Evolutionary conservation across 2,113 vertebrate genomes (phyloP).

Genomic region (Pollachius pollachius): DNA sequence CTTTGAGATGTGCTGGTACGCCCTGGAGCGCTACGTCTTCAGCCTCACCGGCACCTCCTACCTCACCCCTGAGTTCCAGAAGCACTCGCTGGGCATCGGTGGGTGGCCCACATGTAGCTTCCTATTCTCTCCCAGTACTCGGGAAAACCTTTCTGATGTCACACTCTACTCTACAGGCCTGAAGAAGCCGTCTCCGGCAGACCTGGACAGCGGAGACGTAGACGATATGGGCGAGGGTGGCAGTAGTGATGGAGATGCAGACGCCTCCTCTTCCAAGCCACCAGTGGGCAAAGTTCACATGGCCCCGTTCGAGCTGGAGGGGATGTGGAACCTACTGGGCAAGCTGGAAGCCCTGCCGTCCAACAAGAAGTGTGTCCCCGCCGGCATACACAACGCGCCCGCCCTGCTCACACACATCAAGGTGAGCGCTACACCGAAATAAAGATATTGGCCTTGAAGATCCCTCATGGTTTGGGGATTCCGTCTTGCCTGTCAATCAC

Average conservation of each 20-base stretch:
- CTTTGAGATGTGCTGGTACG: conserved; percentile 98
- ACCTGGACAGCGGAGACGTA: conserved; percentile 39
- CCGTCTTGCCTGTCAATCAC: neutral
- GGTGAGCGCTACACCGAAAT: conserved; percentile 57
- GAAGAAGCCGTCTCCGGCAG: conserved; percentile 39
- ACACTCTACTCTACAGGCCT: conserved; percentile 48
- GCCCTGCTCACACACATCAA: conserved; percentile 87
- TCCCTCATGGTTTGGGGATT: no score
- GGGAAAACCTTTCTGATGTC: no score
- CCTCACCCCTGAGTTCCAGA: conserved; percentile 95
- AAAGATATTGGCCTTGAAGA: no score
- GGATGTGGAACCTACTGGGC: conserved; percentile 88
- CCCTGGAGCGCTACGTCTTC: conserved; percentile 93
- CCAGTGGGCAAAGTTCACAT: conserved; percentile 63
- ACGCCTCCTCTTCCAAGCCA: conserved; percentile 33
- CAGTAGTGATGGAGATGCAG: conserved; percentile 30
- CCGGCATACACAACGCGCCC: conserved; percentile 88
- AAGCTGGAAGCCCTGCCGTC: conserved; percentile 90
- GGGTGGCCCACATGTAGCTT: conserved; percentile 37
- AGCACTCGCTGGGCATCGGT: conserved; percentile 91
- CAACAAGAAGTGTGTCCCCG: conserved; percentile 93
- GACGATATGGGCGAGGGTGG: conserved; percentile 17
- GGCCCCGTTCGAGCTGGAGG: conserved; percentile 91
- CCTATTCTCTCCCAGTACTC: no score
- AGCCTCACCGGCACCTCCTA: conserved; percentile 90